phyloP scores from a whole-genome alignment of 2,888 invertebrate species.

The Fabriciana adippe region DNA sequence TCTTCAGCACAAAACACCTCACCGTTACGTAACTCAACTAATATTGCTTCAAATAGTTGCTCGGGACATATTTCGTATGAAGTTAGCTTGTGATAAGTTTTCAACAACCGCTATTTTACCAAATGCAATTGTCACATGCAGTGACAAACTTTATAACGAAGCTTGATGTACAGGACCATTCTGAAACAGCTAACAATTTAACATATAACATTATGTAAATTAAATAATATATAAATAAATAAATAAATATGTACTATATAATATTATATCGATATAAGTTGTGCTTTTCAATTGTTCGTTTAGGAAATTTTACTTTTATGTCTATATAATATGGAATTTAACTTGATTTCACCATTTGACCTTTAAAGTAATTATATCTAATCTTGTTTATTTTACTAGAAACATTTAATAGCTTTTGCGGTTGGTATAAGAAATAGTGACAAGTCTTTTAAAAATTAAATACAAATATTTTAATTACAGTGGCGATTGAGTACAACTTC shows the following conservation, averaged over 20 bases:
- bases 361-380: too few relatives aligned
- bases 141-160: conserved; percentile 33
- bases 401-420: too few relatives aligned
- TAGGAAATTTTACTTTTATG: too few relatives aligned
- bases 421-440: too few relatives aligned
- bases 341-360: too few relatives aligned
- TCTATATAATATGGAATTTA: too few relatives aligned
- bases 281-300: too few relatives aligned
- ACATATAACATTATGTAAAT: conserved; percentile 1
- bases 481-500: too few relatives aligned
- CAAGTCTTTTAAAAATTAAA: too few relatives aligned
- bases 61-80: conserved; percentile 19
- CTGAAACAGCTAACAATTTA: conserved; percentile 15
- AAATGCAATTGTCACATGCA: conserved; percentile 30
- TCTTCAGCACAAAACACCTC: not conserved
- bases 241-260: too few relatives aligned
- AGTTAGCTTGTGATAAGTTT: conserved; percentile 27
- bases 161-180: conserved; percentile 18
- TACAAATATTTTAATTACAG: not conserved
- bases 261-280: too few relatives aligned
- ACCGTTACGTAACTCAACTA: conserved; percentile 9
- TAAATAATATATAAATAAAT: not conserved
- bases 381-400: too few relatives aligned
- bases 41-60: conserved; percentile 19
- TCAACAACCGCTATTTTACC: conserved; percentile 30